Base-by-base conservation (phyloP, 2,797 vertebrate species). In the Chanos chanos region DNA sequence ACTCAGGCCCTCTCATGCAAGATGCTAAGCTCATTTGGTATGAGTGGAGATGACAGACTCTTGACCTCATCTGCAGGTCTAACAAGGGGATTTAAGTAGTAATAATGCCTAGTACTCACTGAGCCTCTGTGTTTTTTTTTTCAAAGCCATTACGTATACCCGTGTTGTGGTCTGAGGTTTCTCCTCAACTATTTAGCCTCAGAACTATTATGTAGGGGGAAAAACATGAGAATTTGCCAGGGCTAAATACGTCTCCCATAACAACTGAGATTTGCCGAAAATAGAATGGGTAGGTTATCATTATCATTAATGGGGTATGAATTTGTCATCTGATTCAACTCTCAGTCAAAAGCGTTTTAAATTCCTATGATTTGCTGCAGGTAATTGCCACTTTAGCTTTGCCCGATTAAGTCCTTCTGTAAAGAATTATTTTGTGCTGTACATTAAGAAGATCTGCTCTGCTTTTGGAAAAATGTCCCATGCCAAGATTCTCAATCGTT, bases 221-320 rank as follows among this genome's bases (percentile, higher is more conserved):
- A 82, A 83, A 79, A 82, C 66, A 64, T 64, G 77, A 80, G 75
- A 74, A 82, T 86, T 79, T 85, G 85, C 75, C 81, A 83, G 80
- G 33, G 86, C 85, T 88, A 89, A 88, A 90, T 88, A 87, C 89
- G 85, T 81, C 82, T 80, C 74, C 77, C 71, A 82, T 80, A 83
- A 82, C 80, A 84, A 85, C 86, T 83, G 64, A 80, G 24, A 18
- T 65, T 70, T 75, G 79, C 84, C 85, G 79, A 86, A 89, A 89
- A 90, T 89, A 89, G 85, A 82, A 73, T 45, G 39, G 45, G 66
- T 78, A 84, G 83, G 85, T 83, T 87, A 87, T 86, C 82, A 89
- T 90, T 89, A 88, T 82, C 86, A 89, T 89, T 89, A 89, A 89
- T 84, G 79, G 76, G 76, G 84, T 81, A 82, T 86, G 84, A 74